These are phyloP conservation scores for Psettodes erumei DNA, from an alignment of 2,113 vertebrate genomes.

Conservation along the genomic window DNA sequence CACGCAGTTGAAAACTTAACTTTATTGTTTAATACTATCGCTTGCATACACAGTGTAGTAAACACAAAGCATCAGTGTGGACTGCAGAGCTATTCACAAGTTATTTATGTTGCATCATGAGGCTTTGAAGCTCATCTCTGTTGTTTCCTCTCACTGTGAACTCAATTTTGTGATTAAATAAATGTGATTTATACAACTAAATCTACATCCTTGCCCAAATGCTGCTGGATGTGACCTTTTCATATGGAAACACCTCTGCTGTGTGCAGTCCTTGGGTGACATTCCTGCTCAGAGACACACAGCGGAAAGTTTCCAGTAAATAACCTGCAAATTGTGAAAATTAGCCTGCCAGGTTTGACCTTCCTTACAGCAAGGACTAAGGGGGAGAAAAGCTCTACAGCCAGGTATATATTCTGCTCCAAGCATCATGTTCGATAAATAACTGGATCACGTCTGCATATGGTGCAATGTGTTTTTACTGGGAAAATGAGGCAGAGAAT, in stretches of 20 bases:
- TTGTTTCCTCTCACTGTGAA: background rate
- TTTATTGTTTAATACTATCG: conserved; percentile 17
- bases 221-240: background rate
- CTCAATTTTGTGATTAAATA: background rate
- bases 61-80: background rate
- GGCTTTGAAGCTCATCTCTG: background rate
- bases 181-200: no score
- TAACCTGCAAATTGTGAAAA: background rate
- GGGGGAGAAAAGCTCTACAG: background rate
- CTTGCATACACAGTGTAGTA: background rate
- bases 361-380: no score
- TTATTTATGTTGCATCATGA: conserved; percentile 2
- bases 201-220: background rate
- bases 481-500: no score
- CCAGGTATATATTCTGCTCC: background rate
- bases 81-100: background rate
- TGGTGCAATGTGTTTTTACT: background rate
- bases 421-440: background rate
- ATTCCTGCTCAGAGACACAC: conserved; percentile 3
- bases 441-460: background rate
- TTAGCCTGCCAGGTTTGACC: no score
- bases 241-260: background rate
- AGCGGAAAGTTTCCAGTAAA: conserved; percentile 6
- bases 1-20: background rate
- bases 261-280: background rate